Evolutionary conservation across 2,797 vertebrate species (phyloP).

Genomic region (Cryptoprocta ferox): DNA sequence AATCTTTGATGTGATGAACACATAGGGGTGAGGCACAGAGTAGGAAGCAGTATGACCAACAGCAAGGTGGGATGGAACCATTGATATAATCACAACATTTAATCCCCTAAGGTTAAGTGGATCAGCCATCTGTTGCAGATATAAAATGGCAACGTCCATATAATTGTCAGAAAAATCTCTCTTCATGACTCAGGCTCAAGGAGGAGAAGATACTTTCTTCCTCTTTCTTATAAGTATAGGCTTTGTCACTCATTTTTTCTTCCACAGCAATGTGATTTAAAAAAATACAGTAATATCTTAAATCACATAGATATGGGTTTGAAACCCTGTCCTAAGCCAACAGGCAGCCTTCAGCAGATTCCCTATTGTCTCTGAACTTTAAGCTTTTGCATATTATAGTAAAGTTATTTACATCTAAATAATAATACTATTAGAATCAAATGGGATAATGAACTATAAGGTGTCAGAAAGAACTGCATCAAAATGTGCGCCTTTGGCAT

Average conservation of each 20-base stretch:
- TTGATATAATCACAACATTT: not conserved
- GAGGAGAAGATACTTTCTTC: not conserved
- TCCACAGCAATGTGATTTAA: not conserved
- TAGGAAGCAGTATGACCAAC: not conserved
- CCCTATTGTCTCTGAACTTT: not conserved
- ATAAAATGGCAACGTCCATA: not conserved
- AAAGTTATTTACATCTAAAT: not conserved
- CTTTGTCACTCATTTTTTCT: not conserved
- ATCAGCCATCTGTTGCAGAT: not conserved
- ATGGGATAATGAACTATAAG: not conserved
- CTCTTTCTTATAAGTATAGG: not conserved
- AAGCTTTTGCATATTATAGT: not conserved
- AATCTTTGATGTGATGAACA: not conserved
- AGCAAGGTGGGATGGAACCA: not conserved
- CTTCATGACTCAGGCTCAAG: not conserved
- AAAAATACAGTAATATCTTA: not conserved
- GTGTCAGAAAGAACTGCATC: not conserved
- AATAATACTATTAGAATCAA: conserved; percentile 34
- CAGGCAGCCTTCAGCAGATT: not conserved
- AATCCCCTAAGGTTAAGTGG: not conserved
- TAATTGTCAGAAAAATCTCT: not conserved
- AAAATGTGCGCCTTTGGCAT: not conserved
- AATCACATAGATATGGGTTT: not conserved
- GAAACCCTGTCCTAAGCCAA: not conserved
- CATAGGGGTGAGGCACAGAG: not conserved